Percentiles rank a stretch among this genome's conserved stretches.
Evolutionary conservation across 1,140 invertebrate species (phyloP).

Genomic region (Eulimnadia texana): DNA sequence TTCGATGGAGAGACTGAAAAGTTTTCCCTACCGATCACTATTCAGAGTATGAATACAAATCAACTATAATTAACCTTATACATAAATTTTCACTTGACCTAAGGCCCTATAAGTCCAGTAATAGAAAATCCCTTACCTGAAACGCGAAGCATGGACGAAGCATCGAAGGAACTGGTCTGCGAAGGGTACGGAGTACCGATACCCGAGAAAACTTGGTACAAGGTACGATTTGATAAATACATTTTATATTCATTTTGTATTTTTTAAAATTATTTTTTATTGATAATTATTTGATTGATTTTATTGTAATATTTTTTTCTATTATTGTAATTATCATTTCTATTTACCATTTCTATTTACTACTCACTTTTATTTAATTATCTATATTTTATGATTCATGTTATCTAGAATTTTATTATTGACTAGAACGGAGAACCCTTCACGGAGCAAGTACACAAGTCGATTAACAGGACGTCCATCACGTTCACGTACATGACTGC

Average conservation of each 20-base stretch:
- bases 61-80: background rate
- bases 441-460: no score
- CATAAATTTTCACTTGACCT: background rate
- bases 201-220: constrained; percentile 17
- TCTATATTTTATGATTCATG: no score
- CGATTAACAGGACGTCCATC: no score
- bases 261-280: background rate
- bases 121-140: constrained; percentile 4
- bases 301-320: no score
- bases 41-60: constrained; percentile 4
- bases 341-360: no score
- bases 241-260: background rate
- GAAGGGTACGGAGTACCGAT: constrained; percentile 22
- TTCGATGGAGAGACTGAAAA: background rate
- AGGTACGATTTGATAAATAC: background rate
- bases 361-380: no score
- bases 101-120: background rate
- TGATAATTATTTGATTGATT: no score
- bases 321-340: no score
- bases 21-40: background rate
- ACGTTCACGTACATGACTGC: no score
- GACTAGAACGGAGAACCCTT: no score
- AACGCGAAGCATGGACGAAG: constrained; percentile 4
- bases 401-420: no score
- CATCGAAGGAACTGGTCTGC: constrained; percentile 18